phyloP scores from a whole-genome alignment of 2,888 invertebrate species.

The Lottia gigantea region DNA sequence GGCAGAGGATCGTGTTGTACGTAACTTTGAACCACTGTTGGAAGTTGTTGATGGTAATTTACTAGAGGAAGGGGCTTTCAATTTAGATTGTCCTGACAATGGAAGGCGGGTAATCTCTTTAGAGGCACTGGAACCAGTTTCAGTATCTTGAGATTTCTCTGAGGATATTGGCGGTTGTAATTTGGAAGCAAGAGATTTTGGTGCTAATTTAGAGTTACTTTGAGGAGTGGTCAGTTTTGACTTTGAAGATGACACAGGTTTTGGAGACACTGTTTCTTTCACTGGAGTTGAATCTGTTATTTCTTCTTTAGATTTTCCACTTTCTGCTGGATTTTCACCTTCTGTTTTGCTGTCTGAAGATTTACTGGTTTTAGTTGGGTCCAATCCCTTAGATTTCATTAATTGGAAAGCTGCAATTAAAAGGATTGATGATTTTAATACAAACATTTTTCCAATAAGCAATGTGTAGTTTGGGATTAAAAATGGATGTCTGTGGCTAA shows the following conservation, averaged over 20 bases:
- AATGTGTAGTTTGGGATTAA: too few relatives aligned
- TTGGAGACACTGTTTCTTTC: not conserved
- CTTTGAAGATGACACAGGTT: not conserved
- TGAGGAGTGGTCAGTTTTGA: not conserved
- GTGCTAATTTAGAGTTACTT: not conserved
- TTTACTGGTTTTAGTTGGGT: not conserved
- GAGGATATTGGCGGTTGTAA: not conserved
- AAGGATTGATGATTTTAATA: too few relatives aligned
- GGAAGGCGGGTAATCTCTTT: not conserved
- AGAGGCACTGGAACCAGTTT: not conserved
- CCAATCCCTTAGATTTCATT: not conserved
- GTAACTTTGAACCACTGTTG: conserved; percentile 7
- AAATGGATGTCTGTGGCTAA: too few relatives aligned
- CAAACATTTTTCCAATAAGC: too few relatives aligned
- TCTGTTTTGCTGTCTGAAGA: not conserved
- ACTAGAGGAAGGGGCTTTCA: not conserved
- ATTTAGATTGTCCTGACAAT: not conserved
- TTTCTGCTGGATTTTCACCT: not conserved
- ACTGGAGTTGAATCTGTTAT: not conserved
- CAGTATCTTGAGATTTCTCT: not conserved
- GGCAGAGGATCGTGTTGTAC: not conserved
- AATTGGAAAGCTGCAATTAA: not conserved
- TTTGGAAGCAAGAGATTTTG: not conserved
- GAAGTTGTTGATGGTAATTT: not conserved
- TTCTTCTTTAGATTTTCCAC: not conserved